Base-by-base conservation (phyloP, 1,140 invertebrate species). In the Rhyzopertha dominica region DNA sequence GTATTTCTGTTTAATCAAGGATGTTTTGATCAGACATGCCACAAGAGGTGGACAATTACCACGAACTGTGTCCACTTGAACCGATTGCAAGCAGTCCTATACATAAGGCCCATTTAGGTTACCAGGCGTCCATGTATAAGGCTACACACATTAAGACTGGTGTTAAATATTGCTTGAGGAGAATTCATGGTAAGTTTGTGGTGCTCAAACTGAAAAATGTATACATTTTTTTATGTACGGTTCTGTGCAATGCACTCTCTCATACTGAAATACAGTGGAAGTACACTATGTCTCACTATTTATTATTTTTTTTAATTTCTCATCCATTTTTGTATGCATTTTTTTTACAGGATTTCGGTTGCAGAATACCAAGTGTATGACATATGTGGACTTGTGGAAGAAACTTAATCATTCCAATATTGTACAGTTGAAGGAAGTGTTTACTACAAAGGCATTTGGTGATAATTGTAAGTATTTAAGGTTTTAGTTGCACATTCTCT, bases 371-470 rank as follows among this genome's bases (percentile, higher is more conserved):
- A 92, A 94, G 64, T 89, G 84, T 64, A 85, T 90, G 71, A 74
- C 84, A 5, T 65, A 89, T 36, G 85, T 93, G 24, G 92, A 96
- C 50, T 79, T 86, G 72, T 98, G 95, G 94, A 94, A 94, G 64
- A 87, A 90, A 67, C 71, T 97, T 14, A 81, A 84, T 54, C 93
- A 96, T 72, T 87, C 92, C 52, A 96, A 96, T 76, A 78, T 97
- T 47, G 89, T 96, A 28, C 82, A 88, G 52, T 73, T 97, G 25
- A 78, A 87, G 64, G 91, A 96, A 70, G 87, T 92, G 40, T 97
- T 98, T 69, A 91, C 90, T 8, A 96, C 94, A 23, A 95, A 95
- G 73, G 85, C 85, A 24, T 97, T 97, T 73, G 87, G 88, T 59
- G 95, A 97, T 77, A 86, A 90, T 74, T 96, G 90, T 93, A 43